Conservation (phyloP, 2,888 invertebrate genomes). For the Dicycla oo region DNA sequence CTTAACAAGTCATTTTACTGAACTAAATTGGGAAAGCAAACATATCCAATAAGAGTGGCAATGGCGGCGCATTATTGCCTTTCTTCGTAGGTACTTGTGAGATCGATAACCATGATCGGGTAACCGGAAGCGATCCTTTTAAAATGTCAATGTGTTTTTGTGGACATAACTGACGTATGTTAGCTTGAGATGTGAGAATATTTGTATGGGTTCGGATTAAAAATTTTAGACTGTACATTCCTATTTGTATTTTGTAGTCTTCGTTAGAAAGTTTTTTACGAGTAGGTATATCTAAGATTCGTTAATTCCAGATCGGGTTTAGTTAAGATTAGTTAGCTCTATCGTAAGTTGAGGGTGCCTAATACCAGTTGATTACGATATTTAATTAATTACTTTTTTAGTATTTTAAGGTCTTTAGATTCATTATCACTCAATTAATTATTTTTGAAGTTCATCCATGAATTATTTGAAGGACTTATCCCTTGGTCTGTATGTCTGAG, state of each 20-base stretch:
- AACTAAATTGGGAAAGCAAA: slow-evolving; percentile 11
- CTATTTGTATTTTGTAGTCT: background rate
- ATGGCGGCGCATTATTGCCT: slow-evolving; percentile 53
- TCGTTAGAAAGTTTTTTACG: background rate
- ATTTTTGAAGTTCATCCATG: too few relatives aligned
- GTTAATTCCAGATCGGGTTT: background rate
- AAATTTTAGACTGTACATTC: background rate
- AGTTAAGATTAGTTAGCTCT: background rate
- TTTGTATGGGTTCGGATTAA: background rate
- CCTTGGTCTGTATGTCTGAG: background rate
- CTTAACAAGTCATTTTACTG: background rate
- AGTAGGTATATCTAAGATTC: too few relatives aligned
- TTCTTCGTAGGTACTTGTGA: slow-evolving; percentile 31
- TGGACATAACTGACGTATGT: slow-evolving; percentile 28
- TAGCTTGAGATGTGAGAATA: slow-evolving; percentile 14
- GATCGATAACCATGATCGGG: slow-evolving; percentile 67
- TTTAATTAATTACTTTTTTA: background rate
- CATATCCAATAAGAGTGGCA: slow-evolving; percentile 9
- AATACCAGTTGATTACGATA: background rate
- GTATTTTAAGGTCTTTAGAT: background rate
- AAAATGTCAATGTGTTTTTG: slow-evolving; percentile 80
- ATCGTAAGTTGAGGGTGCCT: background rate
- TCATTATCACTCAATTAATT: too few relatives aligned
- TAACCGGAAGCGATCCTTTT: slow-evolving; percentile 84
- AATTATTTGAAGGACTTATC: background rate